Evolutionary conservation across 2,113 vertebrate genomes (phyloP), one percentile per base, ranked within the genome.

Genomic region (Megaceryle torquata): DNA sequence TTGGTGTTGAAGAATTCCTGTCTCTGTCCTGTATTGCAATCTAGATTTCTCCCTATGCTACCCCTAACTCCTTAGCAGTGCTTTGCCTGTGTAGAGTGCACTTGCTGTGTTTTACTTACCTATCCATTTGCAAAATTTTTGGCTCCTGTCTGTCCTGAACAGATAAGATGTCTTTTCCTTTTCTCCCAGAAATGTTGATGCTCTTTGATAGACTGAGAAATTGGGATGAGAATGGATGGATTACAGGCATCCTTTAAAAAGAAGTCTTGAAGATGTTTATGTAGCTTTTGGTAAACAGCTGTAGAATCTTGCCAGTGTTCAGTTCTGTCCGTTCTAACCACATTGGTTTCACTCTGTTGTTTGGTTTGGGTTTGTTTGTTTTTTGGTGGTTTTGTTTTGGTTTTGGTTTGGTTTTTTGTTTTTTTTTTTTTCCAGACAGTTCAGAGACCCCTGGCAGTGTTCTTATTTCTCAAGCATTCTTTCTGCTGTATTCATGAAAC

Each of bases 11-110:
- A 74, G 48, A 78, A 70, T 64, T 78, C 35, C 33, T 31, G 3
- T 76, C 25, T 78, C 56, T 70, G 12, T 77, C 51, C 71, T 39
- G 4, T 78, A 5, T 6, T 57, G 9, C 46, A 43, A 33, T 50
- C 16, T 0, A 0, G 0, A 74, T 77, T 78, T 71, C 33, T 70
- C 25, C 13, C 11, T 78, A 0, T 0, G 0, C 25, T 54, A 20
- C 18, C 15, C 15, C 17, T 24, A 21, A 21, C 46, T 84, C 37
- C 15, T 6, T 16, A 37, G 54, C 17, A 61, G 44, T 43, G 64
- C 20, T 67, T 83, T 69, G 19, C n/a, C 48, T 53, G 7, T 37
- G 13, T 18, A 22, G 48, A 56, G 37, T 43, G 24, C 15, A 7
- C 20, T 71, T 78, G 20, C 41, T 22, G 6, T 26, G 3, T 79